A percentile compares a stretch with the other conserved stretches of the same genome.
Conservation (phyloP, 1,140 invertebrate genomes). For the Chironomus striatipennis region DNA sequence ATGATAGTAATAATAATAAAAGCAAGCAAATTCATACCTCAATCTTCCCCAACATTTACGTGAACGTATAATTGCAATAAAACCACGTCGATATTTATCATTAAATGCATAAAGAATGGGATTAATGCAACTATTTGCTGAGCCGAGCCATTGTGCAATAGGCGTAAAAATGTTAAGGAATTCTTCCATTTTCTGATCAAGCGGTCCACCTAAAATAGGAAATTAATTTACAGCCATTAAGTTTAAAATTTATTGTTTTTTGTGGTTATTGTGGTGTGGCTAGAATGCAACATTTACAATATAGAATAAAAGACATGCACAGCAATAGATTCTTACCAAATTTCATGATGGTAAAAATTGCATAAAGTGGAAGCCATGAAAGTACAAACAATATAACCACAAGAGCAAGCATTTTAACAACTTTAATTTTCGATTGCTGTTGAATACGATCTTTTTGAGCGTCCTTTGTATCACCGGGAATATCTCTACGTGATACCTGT, state of each 20-base stretch:
- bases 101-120: conserved; percentile 96
- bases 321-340: conserved; percentile 42
- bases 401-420: conserved; percentile 92
- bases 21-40: conserved; percentile 43
- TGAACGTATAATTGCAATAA: conserved; percentile 79
- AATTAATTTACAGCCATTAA: conserved; percentile 17
- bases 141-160: conserved; percentile 91
- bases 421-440: conserved; percentile 87
- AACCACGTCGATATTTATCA: conserved; percentile 90
- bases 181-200: conserved; percentile 54
- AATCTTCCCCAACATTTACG: conserved; percentile 72
- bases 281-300: neutral
- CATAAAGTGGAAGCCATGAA: conserved; percentile 91
- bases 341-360: conserved; percentile 80
- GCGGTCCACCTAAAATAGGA: conserved; percentile 31
- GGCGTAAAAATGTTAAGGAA: conserved; percentile 73
- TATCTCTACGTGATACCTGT: conserved; percentile 40
- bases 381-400: conserved; percentile 91
- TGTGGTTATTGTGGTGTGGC: neutral
- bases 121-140: conserved; percentile 95
- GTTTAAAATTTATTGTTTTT: neutral
- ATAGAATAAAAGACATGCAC: neutral
- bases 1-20: neutral
- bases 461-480: conserved; percentile 84
- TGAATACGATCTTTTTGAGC: conserved; percentile 85